Evolutionary conservation across 2,113 vertebrate genomes (phyloP).

Genomic region (Tachycineta bicolor): DNA sequence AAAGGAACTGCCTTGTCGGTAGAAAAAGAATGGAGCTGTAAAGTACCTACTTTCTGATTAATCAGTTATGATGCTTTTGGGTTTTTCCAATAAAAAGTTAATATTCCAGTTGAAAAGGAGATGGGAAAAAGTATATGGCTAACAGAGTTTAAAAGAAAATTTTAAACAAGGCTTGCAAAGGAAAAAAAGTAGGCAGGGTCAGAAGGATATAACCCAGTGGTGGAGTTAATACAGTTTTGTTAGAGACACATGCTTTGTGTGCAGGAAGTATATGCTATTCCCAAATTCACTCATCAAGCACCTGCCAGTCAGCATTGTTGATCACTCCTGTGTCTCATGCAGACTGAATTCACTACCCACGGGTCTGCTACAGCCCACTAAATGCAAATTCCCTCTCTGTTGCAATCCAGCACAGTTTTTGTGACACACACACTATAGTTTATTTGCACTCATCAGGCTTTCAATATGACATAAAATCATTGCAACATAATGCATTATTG

Average conservation of each 20-base stretch:
- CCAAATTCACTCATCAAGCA: background rate
- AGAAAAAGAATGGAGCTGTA: background rate
- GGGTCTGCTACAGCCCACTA: background rate
- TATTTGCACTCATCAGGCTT: conserved; percentile 67
- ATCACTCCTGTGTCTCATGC: background rate
- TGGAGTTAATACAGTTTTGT: background rate
- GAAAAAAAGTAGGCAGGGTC: background rate
- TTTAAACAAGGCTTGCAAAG: background rate
- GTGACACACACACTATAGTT: conserved; percentile 3
- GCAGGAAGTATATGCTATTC: background rate
- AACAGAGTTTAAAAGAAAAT: background rate
- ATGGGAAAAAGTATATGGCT: background rate
- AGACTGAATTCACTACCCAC: background rate
- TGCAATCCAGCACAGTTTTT: background rate
- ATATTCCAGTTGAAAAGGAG: background rate
- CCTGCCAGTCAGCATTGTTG: background rate
- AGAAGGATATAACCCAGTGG: background rate
- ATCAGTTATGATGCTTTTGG: background rate
- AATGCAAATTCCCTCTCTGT: background rate
- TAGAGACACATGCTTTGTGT: background rate
- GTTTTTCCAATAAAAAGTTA: background rate
- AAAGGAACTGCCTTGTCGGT: background rate
- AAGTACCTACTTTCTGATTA: background rate
- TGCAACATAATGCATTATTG: conserved; percentile 77
- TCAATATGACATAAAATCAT: conserved; percentile 74